Base-by-base conservation (phyloP, 2,888 invertebrate genomes). In the Cryptocephalus primarius region DNA sequence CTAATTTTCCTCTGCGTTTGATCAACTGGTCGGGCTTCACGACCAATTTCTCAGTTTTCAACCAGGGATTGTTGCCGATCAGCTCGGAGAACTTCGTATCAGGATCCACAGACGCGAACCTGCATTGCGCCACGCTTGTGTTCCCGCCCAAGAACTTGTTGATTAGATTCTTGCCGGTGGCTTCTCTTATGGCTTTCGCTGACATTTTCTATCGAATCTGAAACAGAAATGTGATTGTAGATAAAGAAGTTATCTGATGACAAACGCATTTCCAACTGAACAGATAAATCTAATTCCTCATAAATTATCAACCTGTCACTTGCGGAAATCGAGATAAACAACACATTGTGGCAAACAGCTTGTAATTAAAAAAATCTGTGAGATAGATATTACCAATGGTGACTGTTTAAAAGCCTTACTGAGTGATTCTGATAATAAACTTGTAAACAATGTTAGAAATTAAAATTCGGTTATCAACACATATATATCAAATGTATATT, bases 1-100 rank as follows among this genome's bases (percentile, higher is more conserved):
- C 96, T 46, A 99, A 79, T 72, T 99, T 99, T 46, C 99, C 99
- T 47, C 99, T 83, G 32, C 99, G 78, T 70, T 99, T 99, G 67
- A 99, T 99, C 71, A 99, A 76, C 75, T 99, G 99, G 72, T 99
- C 99, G 0, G 97, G 97, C 67, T 99, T 99, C n/a, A 93, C 96
- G 4, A 99, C 97, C 56, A 97, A 75, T 72, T 86, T 87, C 70
- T 85, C 83, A 48, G 79, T 82, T 57, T 80, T 75, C 33, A 96
- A 78, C 96, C 96, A 96, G 13, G 92, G 88, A 66, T 95, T 78
- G 47, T 81, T 79, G 10, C 76, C 77, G 11, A 82, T 73, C 48
- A 93, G 74, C 54, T 85, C 79, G 33, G 82, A 76, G 85, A 91
- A 90, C 44, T 85, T 76, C 33, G 89, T 90, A 43, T 78, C 73